Evolutionary conservation across 2,888 invertebrate species (phyloP), one percentile per base, ranked within the genome.

Genomic region (Amiota minor): DNA sequence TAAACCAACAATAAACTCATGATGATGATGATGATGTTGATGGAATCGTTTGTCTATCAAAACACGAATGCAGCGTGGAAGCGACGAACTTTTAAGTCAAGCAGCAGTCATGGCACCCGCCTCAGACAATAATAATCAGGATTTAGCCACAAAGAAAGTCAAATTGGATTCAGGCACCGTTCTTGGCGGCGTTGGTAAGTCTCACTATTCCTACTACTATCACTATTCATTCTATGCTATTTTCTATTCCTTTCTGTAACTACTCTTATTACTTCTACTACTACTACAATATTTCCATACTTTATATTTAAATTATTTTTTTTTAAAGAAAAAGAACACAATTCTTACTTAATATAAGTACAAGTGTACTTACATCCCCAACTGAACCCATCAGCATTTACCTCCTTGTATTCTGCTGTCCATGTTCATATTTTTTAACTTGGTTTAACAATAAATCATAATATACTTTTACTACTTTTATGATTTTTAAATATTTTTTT

Each of bases 31-130:
- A 16, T 45, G 16, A 35, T 45, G 45, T 14, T n/a, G 45, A 49
- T 18, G 20, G 16, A 18, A 67, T 50, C 16, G 6, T 3, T 35
- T 35, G 35, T 35, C 35, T 35, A 35, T 35, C 4, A 6, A 35
- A 67, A 67, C 67, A 20, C n/a, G n/a, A 56, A 78, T 76, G 55
- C 95, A 98, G 98, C 95, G 98, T 92, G 97, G 97, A 92, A 97
- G 97, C 91, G 98, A 98, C 94, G 97, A 98, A 93, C 94, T 98
- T 91, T 93, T 97, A 91, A 96, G 97, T 91, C 96, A 97, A 92
- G 95, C 95, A 92, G 95, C 95, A 92, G 96, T 97, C 90, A 96
- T 97, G 94, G 95, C 96, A 91, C 95, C 95, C 89, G 95, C 95
- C 91, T 96, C 96, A 91, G 97, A 97, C 91, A 96, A 97, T 92